phyloP scores from a whole-genome alignment of 2,888 invertebrate genomes.

The Trichacis sp. region DNA sequence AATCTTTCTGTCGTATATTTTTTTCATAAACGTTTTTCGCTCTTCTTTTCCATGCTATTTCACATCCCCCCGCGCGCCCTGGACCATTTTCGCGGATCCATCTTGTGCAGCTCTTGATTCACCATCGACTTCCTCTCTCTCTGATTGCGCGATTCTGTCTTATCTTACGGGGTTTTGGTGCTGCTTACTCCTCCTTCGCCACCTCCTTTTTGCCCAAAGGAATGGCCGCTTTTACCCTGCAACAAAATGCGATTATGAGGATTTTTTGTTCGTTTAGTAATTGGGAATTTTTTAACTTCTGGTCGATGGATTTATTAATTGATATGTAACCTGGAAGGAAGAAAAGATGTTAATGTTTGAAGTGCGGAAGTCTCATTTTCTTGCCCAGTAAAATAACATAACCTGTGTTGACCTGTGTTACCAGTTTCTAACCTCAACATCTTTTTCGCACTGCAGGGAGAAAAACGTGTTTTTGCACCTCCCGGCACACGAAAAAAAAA shows the following conservation, averaged over 20 bases:
- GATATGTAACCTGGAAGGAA: no score
- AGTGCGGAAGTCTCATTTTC: no score
- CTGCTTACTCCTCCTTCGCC: slow-evolving; percentile 84
- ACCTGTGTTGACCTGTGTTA: no score
- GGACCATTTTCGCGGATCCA: slow-evolving; percentile 30
- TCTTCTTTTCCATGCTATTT: slow-evolving; percentile 13
- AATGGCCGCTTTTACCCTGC: slow-evolving; percentile 88
- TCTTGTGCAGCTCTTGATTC: slow-evolving; percentile 36
- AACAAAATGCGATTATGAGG: slow-evolving; percentile 50
- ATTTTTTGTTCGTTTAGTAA: neutral
- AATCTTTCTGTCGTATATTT: slow-evolving; percentile 21
- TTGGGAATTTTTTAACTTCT: slow-evolving; percentile 11
- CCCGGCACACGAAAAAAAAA: no score
- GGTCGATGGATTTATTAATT: neutral
- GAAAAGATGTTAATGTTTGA: no score
- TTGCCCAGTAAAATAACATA: no score
- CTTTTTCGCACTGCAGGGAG: no score
- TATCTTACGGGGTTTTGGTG: slow-evolving; percentile 5
- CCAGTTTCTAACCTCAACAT: no score
- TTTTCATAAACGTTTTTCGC: slow-evolving; percentile 28
- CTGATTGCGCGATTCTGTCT: slow-evolving; percentile 35
- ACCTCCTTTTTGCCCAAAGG: slow-evolving; percentile 91
- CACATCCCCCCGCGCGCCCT: neutral
- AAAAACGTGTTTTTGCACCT: no score
- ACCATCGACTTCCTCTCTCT: slow-evolving; percentile 29